Evolutionary conservation across 2,888 invertebrate species (phyloP), one percentile per base, ranked within the genome.

Genomic region (Trissolcus brochymenae): DNA sequence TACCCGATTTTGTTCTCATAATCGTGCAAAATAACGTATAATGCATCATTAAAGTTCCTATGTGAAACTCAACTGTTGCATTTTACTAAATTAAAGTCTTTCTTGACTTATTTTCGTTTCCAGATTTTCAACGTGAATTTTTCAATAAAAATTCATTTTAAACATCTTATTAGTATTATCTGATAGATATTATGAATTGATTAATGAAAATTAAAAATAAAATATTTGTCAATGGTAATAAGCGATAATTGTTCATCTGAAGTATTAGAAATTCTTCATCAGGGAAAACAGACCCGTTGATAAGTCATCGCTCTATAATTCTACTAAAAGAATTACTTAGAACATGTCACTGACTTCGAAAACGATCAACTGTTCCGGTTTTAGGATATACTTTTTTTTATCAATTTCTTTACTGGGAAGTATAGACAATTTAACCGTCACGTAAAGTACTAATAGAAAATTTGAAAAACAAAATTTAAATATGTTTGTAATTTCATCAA

Each of bases 301-400:
- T 61, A 53, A 62, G 62, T 62, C 21, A 53, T 41, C 53, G 40
- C 40, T 62, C 62, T 41, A 40, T 40, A 53, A 62, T 62, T 40
- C 41, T 53, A 53, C 21, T 51, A 2, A 53, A 41, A 53, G 41
- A 62, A 62, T 62, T 53, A 51, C 61, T 51, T 29, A 62, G 62
- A 62, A 53, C 21, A 62, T 53, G 62, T 62, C 62, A 62, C 53
- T 62, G 62, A 62, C 62, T 41, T 35, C 40, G 21, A 51, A 62
- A 21, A 41, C 62, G 53, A 14, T 62, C 53, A 41, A 60, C 21
- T 53, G 41, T 62, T 50, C 16, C 11, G 35, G 35, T 46, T 6
- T 16, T 6, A 46, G 16, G 46, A 14, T 16, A 43, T n/a, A 46
- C 6, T 16, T 14, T 46, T 16, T 46, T 46, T 16, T 1, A 16